Base-by-base conservation (phyloP, 2,888 invertebrate genomes). In the Oxytorus armatus region DNA sequence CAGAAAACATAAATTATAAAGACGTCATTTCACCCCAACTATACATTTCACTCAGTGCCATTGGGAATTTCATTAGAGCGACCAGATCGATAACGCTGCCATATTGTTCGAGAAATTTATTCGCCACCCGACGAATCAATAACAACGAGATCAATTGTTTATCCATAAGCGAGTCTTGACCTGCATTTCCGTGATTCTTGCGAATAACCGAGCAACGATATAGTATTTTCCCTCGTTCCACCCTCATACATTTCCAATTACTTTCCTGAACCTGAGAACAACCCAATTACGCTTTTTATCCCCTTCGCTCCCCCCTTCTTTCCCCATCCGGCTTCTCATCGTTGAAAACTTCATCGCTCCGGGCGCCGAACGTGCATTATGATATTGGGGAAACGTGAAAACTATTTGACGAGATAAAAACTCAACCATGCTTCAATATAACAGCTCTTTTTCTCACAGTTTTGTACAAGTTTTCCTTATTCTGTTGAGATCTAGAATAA, bases 171-270 rank as follows among this genome's bases (percentile, higher is more conserved):
- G 36, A 36, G 8, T 85, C 83, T 86, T 86, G 86, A 87, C 88
- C 87, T 85, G 82, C 84, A 81, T 87, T 88, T 86, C 85, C 86
- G 83, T 86, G 86, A 86, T 86, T 86, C 85, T n/a, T 84, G 81
- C 82, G 36, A 36, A 36, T 36, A 36, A 36, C 36, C 10, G 36
- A 36, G 36, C 36, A 10, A 1, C 29, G 5, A 29, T 5, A 5
- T 29, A 29, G 36, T 10, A 36, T 8, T 36, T 36, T 36, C 10
- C 36, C 36, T 8, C 36, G 8, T 36, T 36, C 10, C 36, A 10
- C 36, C 8, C 10, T 36, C 4, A 36, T 36, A 36, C 4, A 36
- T 36, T 36, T 36, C 8, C 36, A 36, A 36, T 36, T 36, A 36
- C 10, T 36, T 36, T 10, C 8, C 7, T 36, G 36, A 36, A 36